These are phyloP conservation scores for Agrypnus murinus DNA, from an alignment of 2,888 invertebrate genomes.

Conservation along the genomic window DNA sequence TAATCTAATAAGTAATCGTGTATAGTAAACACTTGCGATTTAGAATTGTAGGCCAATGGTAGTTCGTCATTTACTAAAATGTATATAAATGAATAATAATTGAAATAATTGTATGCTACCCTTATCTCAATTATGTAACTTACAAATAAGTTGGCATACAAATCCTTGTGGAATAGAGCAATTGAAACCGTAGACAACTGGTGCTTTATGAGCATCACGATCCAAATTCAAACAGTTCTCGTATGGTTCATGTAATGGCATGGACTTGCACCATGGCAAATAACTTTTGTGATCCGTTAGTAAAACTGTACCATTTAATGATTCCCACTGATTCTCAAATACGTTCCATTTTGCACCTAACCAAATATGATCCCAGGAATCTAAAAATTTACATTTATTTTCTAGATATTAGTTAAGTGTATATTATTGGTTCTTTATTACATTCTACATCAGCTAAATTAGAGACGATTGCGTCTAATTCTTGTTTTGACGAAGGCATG, in stretches of 20 bases:
- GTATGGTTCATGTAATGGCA: conserved; percentile 62
- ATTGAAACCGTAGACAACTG: conserved; percentile 72
- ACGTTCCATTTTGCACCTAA: conserved; percentile 15
- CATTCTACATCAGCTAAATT: conserved; percentile 7
- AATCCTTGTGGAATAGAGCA: conserved; percentile 74
- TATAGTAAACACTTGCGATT: background rate
- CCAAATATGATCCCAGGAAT: conserved; percentile 17
- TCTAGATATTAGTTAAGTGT: background rate
- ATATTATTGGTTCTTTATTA: background rate
- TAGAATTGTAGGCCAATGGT: background rate
- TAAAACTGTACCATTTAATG: background rate
- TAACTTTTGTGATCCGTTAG: conserved; percentile 61
- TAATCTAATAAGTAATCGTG: background rate
- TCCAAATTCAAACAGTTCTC: conserved; percentile 73
- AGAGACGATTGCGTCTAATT: background rate
- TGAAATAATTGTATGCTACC: background rate
- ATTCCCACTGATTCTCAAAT: conserved; percentile 1
- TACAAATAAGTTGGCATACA: conserved; percentile 60
- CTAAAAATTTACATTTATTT: conserved; percentile 16
- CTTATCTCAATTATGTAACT: background rate
- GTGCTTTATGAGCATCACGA: conserved; percentile 71
- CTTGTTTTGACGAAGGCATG: background rate
- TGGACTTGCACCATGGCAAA: conserved; percentile 70
- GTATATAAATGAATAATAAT: background rate
- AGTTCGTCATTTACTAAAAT: background rate